Conservation (phyloP, 35 echinoderm and acorn worm species). For the Patiria miniata region DNA sequence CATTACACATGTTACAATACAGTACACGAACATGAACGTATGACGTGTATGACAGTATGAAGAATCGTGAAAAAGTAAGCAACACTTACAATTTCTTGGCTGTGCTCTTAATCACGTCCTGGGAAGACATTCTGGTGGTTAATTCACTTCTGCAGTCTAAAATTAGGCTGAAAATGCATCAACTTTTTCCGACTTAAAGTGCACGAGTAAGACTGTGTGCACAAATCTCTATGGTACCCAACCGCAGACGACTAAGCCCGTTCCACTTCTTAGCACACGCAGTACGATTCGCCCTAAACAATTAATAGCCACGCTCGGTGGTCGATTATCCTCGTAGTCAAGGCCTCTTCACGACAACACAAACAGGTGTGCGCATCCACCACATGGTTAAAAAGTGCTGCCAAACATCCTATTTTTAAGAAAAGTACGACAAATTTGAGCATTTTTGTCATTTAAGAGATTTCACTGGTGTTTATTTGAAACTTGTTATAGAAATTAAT, state of each 20-base stretch:
- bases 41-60: background rate
- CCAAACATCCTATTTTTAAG: background rate
- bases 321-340: constrained; percentile 14
- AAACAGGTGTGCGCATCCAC: constrained; percentile 16
- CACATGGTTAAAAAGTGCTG: background rate
- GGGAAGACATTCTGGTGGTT: constrained; percentile 62
- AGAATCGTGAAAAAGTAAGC: background rate
- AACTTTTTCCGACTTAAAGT: background rate
- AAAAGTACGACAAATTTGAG: background rate
- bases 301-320: constrained; percentile 6
- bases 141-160: background rate
- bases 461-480: background rate
- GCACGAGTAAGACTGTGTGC: background rate
- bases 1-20: background rate
- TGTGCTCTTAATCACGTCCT: constrained; percentile 89
- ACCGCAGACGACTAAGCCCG: background rate
- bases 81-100: constrained; percentile 89
- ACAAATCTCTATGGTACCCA: background rate
- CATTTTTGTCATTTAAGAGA: background rate
- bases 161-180: background rate
- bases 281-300: background rate
- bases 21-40: background rate
- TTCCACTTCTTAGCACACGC: background rate
- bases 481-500: background rate
- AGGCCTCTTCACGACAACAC: background rate